Conservation (phyloP, 2,113 vertebrate genomes). For the Amblyopsis rosae region DNA sequence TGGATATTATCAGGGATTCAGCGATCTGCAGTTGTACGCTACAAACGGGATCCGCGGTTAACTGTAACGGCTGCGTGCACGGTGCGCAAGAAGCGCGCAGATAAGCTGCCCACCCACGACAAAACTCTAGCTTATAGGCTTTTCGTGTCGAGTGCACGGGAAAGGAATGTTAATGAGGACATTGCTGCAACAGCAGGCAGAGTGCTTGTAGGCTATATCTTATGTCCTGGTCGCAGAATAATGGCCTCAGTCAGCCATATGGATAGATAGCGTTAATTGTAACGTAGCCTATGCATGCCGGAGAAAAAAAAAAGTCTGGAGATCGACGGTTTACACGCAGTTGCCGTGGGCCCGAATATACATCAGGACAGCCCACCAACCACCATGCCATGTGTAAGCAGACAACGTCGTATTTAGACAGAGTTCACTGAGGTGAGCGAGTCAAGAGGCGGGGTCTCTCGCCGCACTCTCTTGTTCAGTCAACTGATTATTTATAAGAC, state of each 20-base stretch:
- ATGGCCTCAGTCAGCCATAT: conserved; percentile 25
- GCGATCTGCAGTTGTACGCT: conserved; percentile 3
- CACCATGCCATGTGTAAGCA: too few species aligned
- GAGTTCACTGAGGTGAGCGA: too few species aligned
- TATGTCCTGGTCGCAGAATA: conserved; percentile 46
- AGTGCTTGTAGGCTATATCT: conserved; percentile 8
- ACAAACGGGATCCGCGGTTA: conserved; percentile 23
- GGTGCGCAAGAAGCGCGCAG: conserved; percentile 57
- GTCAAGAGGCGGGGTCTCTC: too few species aligned
- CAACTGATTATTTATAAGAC: too few species aligned
- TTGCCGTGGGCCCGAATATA: too few species aligned
- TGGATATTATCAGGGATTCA: conserved; percentile 5
- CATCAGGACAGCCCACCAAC: too few species aligned
- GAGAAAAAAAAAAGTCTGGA: conserved; percentile 3
- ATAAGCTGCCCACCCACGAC: conserved; percentile 60
- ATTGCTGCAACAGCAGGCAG: conserved; percentile 60
- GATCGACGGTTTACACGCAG: conserved; percentile 4
- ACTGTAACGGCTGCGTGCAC: background rate
- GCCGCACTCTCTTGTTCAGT: too few species aligned
- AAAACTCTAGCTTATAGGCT: conserved; percentile 16
- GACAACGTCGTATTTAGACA: too few species aligned
- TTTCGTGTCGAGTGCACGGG: conserved; percentile 55
- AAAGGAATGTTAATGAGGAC: conserved; percentile 78
- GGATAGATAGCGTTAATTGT: conserved; percentile 29
- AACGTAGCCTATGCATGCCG: too few species aligned